Percentiles rank a stretch among this genome's conserved stretches.
Evolutionary conservation across 2,888 invertebrate species (phyloP).

Genomic region (Rhaphigaster nebulosa): DNA sequence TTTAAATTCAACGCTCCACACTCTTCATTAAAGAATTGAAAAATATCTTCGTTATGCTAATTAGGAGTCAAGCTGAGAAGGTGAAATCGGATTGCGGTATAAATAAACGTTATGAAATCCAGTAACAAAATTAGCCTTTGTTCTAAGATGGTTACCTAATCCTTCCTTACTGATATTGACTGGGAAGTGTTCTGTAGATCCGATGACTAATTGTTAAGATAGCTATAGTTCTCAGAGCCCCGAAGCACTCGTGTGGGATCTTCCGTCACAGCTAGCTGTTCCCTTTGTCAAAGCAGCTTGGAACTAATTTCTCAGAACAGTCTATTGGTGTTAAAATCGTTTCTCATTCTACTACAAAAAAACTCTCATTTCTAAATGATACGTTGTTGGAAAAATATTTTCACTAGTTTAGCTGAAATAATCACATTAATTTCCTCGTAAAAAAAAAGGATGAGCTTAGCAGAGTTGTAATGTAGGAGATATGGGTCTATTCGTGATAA

Average conservation of each 20-base stretch:
- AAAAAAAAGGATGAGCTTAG: no score
- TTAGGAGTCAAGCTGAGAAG: background rate
- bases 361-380: no score
- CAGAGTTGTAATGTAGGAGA: no score
- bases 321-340: background rate
- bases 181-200: background rate
- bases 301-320: background rate
- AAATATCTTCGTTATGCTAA: background rate
- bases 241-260: background rate
- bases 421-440: no score
- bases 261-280: background rate
- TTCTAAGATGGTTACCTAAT: background rate
- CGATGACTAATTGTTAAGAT: background rate
- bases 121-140: background rate
- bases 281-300: background rate
- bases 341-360: background rate
- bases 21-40: background rate
- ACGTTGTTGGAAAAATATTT: no score
- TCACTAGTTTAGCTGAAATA: no score
- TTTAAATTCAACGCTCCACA: no score
- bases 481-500: no score
- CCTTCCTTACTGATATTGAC: background rate
- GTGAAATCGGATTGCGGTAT: background rate
- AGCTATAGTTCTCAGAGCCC: background rate
- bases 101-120: background rate